Conservation (phyloP, 2,113 vertebrate species). For the Chunga burmeisteri region DNA sequence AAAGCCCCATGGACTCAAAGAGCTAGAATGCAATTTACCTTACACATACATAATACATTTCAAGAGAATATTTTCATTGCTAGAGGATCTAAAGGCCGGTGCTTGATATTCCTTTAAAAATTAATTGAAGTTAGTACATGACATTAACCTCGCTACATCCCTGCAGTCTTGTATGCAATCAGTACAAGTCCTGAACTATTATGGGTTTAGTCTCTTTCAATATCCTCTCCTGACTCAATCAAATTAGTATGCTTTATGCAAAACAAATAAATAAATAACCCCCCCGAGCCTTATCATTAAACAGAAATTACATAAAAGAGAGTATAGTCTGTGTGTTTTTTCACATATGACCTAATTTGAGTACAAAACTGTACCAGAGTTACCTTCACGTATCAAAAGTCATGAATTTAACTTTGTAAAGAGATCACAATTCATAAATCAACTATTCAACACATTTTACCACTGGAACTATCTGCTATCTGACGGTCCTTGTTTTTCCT, state of each 20-base stretch:
- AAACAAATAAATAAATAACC: neutral
- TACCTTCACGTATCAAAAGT: neutral
- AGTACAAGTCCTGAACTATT: neutral
- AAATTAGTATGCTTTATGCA: neutral
- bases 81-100: neutral
- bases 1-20: neutral
- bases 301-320: neutral
- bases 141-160: neutral
- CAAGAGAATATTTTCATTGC: neutral
- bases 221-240: neutral
- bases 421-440: neutral
- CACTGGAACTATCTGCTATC: neutral
- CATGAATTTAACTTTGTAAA: neutral
- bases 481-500: neutral
- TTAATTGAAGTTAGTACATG: neutral
- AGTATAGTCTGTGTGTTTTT: neutral
- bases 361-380: neutral
- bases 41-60: neutral
- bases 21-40: neutral
- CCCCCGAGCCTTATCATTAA: neutral
- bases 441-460: neutral
- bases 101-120: neutral
- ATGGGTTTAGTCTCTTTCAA: neutral
- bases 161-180: neutral
- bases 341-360: neutral